Conservation (phyloP, 2,113 vertebrate species). For the Platysteira castanea region DNA sequence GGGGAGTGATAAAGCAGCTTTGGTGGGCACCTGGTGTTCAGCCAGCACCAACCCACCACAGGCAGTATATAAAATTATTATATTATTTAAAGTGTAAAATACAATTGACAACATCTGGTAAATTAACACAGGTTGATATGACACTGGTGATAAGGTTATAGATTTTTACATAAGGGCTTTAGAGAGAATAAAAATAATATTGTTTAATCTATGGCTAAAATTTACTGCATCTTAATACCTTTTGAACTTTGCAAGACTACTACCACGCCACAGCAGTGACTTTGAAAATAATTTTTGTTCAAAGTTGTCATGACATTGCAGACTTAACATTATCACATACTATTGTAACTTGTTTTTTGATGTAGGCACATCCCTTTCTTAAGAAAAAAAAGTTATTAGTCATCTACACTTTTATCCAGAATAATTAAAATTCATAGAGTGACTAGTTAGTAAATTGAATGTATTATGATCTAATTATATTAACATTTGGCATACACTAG, state of each 20-base stretch:
- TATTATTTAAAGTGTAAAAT: slow-evolving; percentile 48
- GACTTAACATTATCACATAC: background rate
- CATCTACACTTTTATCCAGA: background rate
- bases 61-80: background rate
- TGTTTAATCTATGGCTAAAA: slow-evolving; percentile 6
- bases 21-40: background rate
- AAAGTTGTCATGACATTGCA: background rate
- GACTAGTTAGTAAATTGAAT: background rate
- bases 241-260: slow-evolving; percentile 42
- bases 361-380: background rate
- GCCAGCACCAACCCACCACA: background rate
- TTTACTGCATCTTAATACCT: background rate
- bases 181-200: slow-evolving; percentile 15
- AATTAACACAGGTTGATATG: slow-evolving; percentile 5
- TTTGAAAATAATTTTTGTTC: background rate
- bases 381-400: background rate
- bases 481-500: background rate
- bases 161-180: background rate
- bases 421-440: background rate
- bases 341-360: background rate
- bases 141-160: slow-evolving; percentile 10
- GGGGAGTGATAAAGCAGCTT: background rate
- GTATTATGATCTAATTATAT: background rate
- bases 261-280: background rate
- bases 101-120: slow-evolving; percentile 10